Conservation (phyloP, 2,888 invertebrate genomes). For the Xestobium rufovillosum region DNA sequence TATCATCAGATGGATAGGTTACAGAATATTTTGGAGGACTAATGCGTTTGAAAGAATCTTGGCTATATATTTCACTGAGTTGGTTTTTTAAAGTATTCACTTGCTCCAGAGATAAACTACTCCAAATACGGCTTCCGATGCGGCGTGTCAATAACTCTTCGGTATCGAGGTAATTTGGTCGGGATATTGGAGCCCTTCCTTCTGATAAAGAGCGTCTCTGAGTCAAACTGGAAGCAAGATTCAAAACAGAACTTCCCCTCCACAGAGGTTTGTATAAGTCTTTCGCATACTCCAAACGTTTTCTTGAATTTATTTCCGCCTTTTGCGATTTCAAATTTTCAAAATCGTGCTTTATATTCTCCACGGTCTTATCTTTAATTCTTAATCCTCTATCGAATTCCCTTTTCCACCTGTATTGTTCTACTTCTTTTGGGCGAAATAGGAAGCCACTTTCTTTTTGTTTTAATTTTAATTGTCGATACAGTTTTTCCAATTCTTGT, state of each 20-base stretch:
- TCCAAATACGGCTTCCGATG: slow-evolving; percentile 71
- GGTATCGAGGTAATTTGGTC: slow-evolving; percentile 30
- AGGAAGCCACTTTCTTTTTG: slow-evolving; percentile 79
- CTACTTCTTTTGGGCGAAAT: slow-evolving; percentile 68
- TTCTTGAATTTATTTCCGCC: slow-evolving; percentile 45
- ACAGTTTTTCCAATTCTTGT: slow-evolving; percentile 69
- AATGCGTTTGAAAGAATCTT: slow-evolving; percentile 39
- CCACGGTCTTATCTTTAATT: slow-evolving; percentile 79
- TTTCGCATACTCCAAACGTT: slow-evolving; percentile 45
- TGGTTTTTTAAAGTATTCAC: slow-evolving; percentile 72
- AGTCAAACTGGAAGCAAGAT: slow-evolving; percentile 66
- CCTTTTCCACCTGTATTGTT: slow-evolving; percentile 68
- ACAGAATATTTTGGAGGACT: not conserved
- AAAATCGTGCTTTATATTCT: slow-evolving; percentile 74
- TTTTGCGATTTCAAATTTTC: slow-evolving; percentile 52
- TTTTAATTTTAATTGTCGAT: slow-evolving; percentile 66
- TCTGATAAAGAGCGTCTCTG: slow-evolving; percentile 50
- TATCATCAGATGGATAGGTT: not conserved
- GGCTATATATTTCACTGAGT: slow-evolving; percentile 71
- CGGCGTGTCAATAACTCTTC: slow-evolving; percentile 46
- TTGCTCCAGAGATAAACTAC: slow-evolving; percentile 77
- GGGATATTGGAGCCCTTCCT: slow-evolving; percentile 34
- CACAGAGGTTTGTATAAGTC: slow-evolving; percentile 75
- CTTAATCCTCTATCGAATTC: slow-evolving; percentile 68
- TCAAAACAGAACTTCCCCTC: slow-evolving; percentile 76